phyloP scores from a whole-genome alignment of 2,797 vertebrate genomes.

The Lutjanus campechanus region DNA sequence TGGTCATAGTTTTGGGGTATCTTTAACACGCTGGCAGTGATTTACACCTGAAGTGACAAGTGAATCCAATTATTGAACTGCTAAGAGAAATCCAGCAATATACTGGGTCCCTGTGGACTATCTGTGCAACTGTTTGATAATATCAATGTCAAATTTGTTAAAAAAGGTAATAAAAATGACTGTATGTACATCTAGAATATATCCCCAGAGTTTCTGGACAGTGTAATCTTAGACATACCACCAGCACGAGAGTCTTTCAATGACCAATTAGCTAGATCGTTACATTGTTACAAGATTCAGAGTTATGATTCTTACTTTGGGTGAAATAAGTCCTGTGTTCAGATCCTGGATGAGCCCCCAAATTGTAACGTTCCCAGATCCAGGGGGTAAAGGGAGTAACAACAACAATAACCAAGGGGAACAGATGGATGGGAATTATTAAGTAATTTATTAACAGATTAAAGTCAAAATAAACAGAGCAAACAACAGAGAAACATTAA shows the following conservation, averaged over 20 bases:
- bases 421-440: no score
- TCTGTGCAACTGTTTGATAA: not conserved
- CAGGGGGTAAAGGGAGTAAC: no score
- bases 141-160: not conserved
- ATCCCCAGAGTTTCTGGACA: not conserved
- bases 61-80: slow-evolving; percentile 2
- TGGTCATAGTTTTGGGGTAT: not conserved
- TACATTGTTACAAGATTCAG: no score
- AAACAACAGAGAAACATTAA: no score
- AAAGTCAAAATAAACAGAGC: no score
- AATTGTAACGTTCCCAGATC: no score
- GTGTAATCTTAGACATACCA: not conserved
- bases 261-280: not conserved
- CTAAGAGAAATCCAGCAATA: not conserved
- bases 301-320: no score
- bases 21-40: not conserved
- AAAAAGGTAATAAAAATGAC: not conserved
- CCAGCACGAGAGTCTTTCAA: not conserved
- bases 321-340: no score
- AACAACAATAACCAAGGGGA: no score
- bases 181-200: not conserved
- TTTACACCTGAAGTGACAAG: slow-evolving; percentile 15
- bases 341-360: no score
- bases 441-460: no score
- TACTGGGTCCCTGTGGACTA: no score